phyloP scores from a whole-genome alignment of 35 echinoderm and acorn worm genomes.

The Patiria miniata region DNA sequence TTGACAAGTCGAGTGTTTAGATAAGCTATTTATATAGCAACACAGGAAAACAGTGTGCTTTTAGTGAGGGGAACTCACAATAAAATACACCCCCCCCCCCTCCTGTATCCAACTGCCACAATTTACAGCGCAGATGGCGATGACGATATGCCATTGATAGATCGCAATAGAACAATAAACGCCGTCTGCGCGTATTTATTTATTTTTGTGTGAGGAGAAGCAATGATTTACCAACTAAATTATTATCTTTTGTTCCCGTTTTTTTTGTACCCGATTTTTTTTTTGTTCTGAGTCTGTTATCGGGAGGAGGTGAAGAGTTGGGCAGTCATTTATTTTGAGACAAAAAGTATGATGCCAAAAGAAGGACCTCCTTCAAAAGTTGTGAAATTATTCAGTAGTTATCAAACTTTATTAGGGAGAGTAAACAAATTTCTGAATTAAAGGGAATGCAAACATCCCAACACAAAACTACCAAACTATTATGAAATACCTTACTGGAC shows the following conservation, averaged over 20 bases:
- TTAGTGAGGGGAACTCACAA: not conserved
- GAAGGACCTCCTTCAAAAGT: too few relatives aligned
- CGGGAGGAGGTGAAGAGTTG: too few relatives aligned
- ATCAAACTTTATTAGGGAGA: too few relatives aligned
- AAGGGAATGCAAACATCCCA: too few relatives aligned
- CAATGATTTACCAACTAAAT: constrained; percentile 29
- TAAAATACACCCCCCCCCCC: not conserved
- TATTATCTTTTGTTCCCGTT: constrained; percentile 13
- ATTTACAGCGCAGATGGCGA: constrained; percentile 19
- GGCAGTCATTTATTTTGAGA: too few relatives aligned
- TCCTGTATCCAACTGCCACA: not conserved
- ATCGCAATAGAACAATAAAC: constrained; percentile 26
- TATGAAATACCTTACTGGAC: too few relatives aligned
- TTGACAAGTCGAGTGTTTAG: constrained; percentile 12
- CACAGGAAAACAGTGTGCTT: constrained; percentile 8
- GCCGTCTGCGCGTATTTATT: constrained; percentile 15
- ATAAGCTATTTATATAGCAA: constrained; percentile 6
- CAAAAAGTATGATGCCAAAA: too few relatives aligned
- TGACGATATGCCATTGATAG: not conserved
- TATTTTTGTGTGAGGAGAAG: constrained; percentile 2
- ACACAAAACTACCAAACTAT: too few relatives aligned
- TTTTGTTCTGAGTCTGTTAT: too few relatives aligned
- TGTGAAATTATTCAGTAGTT: too few relatives aligned
- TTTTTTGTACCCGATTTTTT: not conserved
- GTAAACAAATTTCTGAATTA: too few relatives aligned